Evolutionary conservation across 2,797 vertebrate genomes (phyloP), one percentile per base, ranked within the genome.

Genomic region (Muraenolepis orangiensis): DNA sequence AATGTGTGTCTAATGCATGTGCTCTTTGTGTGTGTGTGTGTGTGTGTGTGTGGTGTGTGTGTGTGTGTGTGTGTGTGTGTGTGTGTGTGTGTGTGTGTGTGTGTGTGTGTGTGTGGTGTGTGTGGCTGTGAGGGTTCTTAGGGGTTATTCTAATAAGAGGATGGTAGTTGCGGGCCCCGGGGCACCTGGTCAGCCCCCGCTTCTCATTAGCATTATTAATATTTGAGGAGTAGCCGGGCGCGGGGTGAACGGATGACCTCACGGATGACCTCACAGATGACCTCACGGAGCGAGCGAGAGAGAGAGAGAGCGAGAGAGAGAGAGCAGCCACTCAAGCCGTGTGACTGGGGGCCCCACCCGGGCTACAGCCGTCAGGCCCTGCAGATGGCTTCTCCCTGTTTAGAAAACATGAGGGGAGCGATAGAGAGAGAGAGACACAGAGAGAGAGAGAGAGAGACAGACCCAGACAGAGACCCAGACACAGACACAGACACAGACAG

Each of bases 161-260:
- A 82, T 80, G 85, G 80, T 81, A 73, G 84, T 81, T 79, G 80
- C 83, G 86, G 82, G 84, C 89, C 81, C 78, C 31, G 61, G 75
- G 85, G 89, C 88, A n/a, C 86, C 84, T 85, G 91, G 91, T 91
- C 89, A 92, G 88, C 86, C 87, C 74, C 86, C 85, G 81, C 85
- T n/a, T 84, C 86, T 91, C 88, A 88, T 93, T 91, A 91, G 84
- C 87, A 90, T 91, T 91, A 93, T 91, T 91, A 92, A 92, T 93
- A 92, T 93, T 92, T 93, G 87, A 93, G 85, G 83, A 87, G 87
- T 85, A 89, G 82, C 78, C 86, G 81, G 81, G 78, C 81, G 82
- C 81, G 80, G 85, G 78, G 84, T 72, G 81, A 87, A 83, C 84
- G 84, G 84, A 89, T 88, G 89, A 79, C 73, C 86, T 87, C 80